These are phyloP conservation scores for Melanaphis sacchari DNA, from an alignment of 1,140 invertebrate species.

Conservation along the genomic window DNA sequence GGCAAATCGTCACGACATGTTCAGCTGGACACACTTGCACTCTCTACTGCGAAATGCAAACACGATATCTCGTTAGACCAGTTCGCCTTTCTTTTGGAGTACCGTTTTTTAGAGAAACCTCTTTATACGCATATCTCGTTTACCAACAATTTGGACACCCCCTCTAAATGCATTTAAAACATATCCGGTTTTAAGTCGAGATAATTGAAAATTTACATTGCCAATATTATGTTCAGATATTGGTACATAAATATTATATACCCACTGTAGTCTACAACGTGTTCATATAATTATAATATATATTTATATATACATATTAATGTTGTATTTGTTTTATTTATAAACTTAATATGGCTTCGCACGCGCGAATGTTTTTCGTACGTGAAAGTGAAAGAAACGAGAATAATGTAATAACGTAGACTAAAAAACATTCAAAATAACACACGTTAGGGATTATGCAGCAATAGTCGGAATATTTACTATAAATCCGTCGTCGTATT, in stretches of 20 bases:
- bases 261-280: not conserved
- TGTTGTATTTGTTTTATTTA: conserved; percentile 21
- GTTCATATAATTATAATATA: not conserved
- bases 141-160: conserved; percentile 24
- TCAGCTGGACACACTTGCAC: conserved; percentile 23
- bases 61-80: conserved; percentile 33
- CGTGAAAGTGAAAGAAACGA: conserved; percentile 53
- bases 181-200: conserved; percentile 11
- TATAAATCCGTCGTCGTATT: not conserved
- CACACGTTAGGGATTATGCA: not conserved
- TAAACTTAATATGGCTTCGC: not conserved
- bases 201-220: conserved; percentile 16
- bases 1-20: not conserved
- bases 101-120: conserved; percentile 42
- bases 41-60: conserved; percentile 36
- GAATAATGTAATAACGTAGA: conserved; percentile 24
- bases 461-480: not conserved
- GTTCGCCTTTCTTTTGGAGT: conserved; percentile 35
- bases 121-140: conserved; percentile 5
- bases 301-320: too few relatives aligned
- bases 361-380: not conserved
- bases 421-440: not conserved
- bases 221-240: not conserved
- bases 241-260: not conserved
- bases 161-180: conserved; percentile 17